Evolutionary conservation across 1,140 invertebrate species (phyloP).

Genomic region (Meloidogyne hapla): DNA sequence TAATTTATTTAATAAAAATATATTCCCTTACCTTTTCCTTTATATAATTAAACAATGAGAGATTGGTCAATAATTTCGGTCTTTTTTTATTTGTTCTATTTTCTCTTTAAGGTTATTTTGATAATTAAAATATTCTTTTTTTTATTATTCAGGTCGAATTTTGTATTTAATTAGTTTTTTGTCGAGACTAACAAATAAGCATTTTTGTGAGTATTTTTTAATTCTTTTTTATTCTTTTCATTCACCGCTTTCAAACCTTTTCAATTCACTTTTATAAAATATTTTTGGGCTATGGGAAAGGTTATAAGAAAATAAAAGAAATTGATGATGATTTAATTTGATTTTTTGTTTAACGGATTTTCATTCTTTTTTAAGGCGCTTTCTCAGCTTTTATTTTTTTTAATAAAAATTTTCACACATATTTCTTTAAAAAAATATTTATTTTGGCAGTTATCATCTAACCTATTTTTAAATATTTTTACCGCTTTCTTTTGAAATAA

Average conservation of each 20-base stretch:
- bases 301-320: neutral
- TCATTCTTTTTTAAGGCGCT: too few relatives aligned
- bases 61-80: too few relatives aligned
- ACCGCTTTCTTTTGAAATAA: neutral
- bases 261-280: neutral
- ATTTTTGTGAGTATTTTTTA: neutral
- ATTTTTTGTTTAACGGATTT: neutral
- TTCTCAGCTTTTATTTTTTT: neutral
- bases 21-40: too few relatives aligned
- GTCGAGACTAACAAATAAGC: too few relatives aligned
- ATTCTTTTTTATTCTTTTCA: neutral
- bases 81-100: too few relatives aligned
- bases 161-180: too few relatives aligned
- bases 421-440: neutral
- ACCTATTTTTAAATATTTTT: neutral
- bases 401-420: neutral
- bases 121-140: too few relatives aligned
- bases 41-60: too few relatives aligned
- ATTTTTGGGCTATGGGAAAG: neutral
- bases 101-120: too few relatives aligned
- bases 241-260: neutral
- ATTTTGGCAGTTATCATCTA: neutral
- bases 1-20: too few relatives aligned
- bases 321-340: neutral
- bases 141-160: too few relatives aligned